Evolutionary conservation across 2,888 invertebrate genomes (phyloP).

Genomic region (Cybosia mesomella): DNA sequence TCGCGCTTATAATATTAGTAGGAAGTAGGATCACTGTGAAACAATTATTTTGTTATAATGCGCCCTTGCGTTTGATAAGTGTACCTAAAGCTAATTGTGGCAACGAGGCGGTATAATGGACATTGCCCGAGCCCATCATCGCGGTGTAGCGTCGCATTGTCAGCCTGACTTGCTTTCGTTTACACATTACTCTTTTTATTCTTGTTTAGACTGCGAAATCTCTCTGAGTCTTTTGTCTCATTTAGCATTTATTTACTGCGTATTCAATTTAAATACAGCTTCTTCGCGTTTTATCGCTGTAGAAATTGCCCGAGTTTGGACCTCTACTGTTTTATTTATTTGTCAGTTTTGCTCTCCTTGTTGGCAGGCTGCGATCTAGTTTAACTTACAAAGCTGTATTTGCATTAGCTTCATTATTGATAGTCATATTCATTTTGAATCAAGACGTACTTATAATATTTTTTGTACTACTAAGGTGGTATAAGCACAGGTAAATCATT

Average conservation of each 20-base stretch:
- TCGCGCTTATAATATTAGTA: too few species aligned
- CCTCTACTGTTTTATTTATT: slow-evolving; percentile 77
- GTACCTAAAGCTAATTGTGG: slow-evolving; percentile 38
- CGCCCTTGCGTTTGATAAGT: neutral
- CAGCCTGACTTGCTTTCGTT: slow-evolving; percentile 71
- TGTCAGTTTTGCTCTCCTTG: slow-evolving; percentile 74
- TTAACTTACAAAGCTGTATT: slow-evolving; percentile 43
- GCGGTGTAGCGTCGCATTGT: slow-evolving; percentile 43
- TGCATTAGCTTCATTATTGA: slow-evolving; percentile 47
- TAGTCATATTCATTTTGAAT: slow-evolving; percentile 10
- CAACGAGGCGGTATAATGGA: slow-evolving; percentile 33
- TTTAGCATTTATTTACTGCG: slow-evolving; percentile 84
- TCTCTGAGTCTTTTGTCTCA: slow-evolving; percentile 83
- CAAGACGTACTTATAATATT: too few species aligned
- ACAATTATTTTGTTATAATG: neutral
- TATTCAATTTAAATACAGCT: slow-evolving; percentile 84
- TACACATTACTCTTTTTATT: slow-evolving; percentile 81
- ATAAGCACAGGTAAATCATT: neutral
- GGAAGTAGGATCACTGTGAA: too few species aligned
- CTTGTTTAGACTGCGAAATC: slow-evolving; percentile 80
- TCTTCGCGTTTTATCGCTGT: slow-evolving; percentile 79
- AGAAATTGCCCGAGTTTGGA: slow-evolving; percentile 74
- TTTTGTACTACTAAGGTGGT: neutral
- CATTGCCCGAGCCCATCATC: slow-evolving; percentile 47
- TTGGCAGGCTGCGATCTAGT: slow-evolving; percentile 60